phyloP scores from a whole-genome alignment of 1,140 invertebrate genomes.

The Camponotus floridanus region DNA sequence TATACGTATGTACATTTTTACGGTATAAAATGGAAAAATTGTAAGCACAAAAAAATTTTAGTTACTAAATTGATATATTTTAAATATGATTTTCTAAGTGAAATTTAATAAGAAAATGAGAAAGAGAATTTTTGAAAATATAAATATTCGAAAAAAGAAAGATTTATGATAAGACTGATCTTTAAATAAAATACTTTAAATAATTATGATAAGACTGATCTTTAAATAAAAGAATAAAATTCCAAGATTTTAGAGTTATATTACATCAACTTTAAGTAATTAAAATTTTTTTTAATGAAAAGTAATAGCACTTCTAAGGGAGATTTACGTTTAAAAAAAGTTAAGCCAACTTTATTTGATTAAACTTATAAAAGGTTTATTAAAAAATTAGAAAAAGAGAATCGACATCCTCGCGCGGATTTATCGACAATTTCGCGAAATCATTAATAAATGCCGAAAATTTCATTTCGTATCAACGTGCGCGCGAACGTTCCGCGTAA shows the following conservation, averaged over 20 bases:
- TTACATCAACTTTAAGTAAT: neutral
- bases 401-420: conserved; percentile 1
- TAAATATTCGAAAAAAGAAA: neutral
- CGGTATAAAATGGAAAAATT: neutral
- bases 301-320: neutral
- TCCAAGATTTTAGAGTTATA: neutral
- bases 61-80: neutral
- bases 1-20: conserved; percentile 18
- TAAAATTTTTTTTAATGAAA: neutral
- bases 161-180: too few species aligned
- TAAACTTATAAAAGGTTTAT: neutral
- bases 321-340: conserved; percentile 11
- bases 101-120: neutral
- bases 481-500: conserved; percentile 43
- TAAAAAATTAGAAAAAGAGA: neutral
- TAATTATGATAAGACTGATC: too few species aligned
- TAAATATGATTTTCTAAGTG: neutral
- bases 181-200: too few species aligned
- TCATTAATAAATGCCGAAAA: conserved; percentile 39
- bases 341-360: neutral
- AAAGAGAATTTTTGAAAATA: neutral
- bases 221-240: too few species aligned
- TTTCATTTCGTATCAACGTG: conserved; percentile 19
- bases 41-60: neutral
- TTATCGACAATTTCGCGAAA: conserved; percentile 1